Evolutionary conservation across 2,113 vertebrate genomes (phyloP).

Genomic region (Nettapus auritus): DNA sequence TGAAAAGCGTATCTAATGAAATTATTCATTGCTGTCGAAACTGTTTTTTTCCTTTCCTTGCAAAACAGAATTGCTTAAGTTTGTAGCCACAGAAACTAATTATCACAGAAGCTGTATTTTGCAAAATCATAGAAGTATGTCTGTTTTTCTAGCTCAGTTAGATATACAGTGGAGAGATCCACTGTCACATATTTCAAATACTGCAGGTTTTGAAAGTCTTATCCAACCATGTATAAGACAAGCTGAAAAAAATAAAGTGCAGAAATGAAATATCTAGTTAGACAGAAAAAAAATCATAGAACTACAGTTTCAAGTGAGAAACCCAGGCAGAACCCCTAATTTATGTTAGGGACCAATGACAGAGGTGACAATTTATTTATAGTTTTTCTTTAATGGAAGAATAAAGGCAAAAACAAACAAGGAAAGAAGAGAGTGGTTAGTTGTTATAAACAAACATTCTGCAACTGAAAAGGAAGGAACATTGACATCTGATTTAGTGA

Average conservation of each 20-base stretch:
- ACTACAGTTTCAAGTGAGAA: neutral
- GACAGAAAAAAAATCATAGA: neutral
- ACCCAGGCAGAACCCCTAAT: conserved; percentile 75
- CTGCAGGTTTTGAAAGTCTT: neutral
- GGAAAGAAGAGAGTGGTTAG: neutral
- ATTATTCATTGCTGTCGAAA: neutral
- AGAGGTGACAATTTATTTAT: conserved; percentile 61
- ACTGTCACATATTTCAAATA: neutral
- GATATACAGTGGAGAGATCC: neutral
- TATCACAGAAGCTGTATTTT: neutral
- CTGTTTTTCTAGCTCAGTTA: neutral
- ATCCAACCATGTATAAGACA: neutral
- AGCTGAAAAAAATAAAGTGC: neutral
- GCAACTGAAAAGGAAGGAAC: neutral
- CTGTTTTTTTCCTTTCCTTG: neutral
- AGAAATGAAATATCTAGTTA: neutral
- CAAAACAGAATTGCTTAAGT: neutral
- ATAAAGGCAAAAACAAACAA: conserved; percentile 17
- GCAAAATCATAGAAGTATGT: neutral
- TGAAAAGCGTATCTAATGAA: neutral
- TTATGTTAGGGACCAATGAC: conserved; percentile 41
- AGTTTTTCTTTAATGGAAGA: conserved; percentile 66
- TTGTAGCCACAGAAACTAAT: neutral
- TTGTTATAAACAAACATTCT: neutral
- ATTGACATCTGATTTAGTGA: neutral